Conservation (phyloP, 2,888 invertebrate genomes). For the Hyposoter dolosus region DNA sequence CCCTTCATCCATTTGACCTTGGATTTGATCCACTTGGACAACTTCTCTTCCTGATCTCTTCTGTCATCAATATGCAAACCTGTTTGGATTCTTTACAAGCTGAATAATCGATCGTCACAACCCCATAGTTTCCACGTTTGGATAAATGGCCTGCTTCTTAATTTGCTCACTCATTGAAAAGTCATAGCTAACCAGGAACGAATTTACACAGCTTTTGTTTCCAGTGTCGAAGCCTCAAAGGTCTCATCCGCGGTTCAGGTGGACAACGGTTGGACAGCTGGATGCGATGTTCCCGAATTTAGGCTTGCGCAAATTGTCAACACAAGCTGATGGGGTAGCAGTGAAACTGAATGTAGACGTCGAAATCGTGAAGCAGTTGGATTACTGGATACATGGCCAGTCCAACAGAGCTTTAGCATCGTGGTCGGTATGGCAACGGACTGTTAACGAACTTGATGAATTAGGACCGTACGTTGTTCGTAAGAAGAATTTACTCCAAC, state of each 20-base stretch:
- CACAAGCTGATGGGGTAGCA: background rate
- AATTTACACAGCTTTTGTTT: background rate
- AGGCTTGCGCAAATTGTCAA: background rate
- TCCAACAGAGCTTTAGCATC: background rate
- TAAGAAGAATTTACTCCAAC: background rate
- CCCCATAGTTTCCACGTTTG: too few species aligned
- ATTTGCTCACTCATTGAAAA: background rate
- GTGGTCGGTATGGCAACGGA: background rate
- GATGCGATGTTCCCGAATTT: background rate
- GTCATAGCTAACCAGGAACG: background rate
- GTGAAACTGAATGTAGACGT: background rate
- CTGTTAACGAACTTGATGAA: background rate
- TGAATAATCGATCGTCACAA: too few species aligned
- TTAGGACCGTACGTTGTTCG: background rate
- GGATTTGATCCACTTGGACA: too few species aligned
- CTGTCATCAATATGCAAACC: too few species aligned
- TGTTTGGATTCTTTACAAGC: too few species aligned
- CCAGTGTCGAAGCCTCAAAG: background rate
- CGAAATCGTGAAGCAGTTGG: background rate
- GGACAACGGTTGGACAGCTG: background rate
- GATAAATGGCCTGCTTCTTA: too few species aligned
- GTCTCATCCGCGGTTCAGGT: too few species aligned
- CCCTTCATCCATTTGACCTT: too few species aligned
- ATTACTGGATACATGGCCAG: background rate
- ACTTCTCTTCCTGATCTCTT: too few species aligned